Evolutionary conservation across 2,797 vertebrate species (phyloP).

Genomic region (Sternarchorhynchus goeldii): DNA sequence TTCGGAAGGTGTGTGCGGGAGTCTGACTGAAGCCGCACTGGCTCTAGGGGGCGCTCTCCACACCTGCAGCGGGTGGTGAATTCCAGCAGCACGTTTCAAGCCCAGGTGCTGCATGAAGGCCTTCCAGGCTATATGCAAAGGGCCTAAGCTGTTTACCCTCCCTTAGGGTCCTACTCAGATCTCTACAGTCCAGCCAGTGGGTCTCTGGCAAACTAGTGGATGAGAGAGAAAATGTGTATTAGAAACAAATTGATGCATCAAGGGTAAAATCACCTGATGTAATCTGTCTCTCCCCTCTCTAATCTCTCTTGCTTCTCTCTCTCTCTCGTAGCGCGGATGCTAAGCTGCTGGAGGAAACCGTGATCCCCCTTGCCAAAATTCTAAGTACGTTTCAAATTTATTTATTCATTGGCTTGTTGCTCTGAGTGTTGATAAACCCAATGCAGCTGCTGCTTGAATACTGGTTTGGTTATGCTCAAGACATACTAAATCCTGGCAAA

Average conservation of each 20-base stretch:
- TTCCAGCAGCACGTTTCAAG: too few species aligned
- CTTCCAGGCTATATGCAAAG: too few species aligned
- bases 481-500: neutral
- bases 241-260: too few species aligned
- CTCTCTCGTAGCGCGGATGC: slow-evolving; percentile 80
- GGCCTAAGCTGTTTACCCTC: too few species aligned
- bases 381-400: slow-evolving; percentile 80
- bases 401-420: slow-evolving; percentile 19
- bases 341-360: slow-evolving; percentile 91
- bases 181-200: too few species aligned
- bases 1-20: too few species aligned
- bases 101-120: too few species aligned
- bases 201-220: too few species aligned
- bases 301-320: slow-evolving; percentile 34
- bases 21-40: neutral
- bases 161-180: too few species aligned
- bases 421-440: neutral
- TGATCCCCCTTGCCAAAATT: slow-evolving; percentile 87
- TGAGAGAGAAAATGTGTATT: too few species aligned
- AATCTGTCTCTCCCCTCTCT: neutral
- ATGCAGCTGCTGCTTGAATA: neutral
- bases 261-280: neutral
- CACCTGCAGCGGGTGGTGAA: too few species aligned
- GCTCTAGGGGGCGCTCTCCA: too few species aligned
- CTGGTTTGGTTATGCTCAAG: neutral